Base-by-base conservation (phyloP, 2,113 vertebrate species). In the Ranitomeya variabilis region DNA sequence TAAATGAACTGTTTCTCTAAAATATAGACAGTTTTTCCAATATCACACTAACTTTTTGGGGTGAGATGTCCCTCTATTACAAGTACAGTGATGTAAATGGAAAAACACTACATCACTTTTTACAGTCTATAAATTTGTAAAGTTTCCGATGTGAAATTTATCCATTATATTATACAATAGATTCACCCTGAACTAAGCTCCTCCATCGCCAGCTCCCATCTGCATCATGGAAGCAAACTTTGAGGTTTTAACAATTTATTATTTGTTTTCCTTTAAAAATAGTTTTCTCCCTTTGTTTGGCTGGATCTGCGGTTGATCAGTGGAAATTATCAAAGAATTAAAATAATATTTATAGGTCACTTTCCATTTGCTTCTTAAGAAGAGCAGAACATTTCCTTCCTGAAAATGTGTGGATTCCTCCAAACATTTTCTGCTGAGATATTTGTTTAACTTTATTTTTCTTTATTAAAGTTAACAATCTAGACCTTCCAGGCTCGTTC, bases 381-480 rank as follows among this genome's bases (percentile, higher is more conserved):
- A 83, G 80, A 82, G 64, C 18, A 69, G 45, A 54, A 83, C 82
- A 83, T 69, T 83, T 83, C 82, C 82, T 54, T 69, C 82, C 82
- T 54, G 45, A 26, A 45, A 69, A 69, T 23, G 51, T 54, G 51
- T 67, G 14, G 82, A 83, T 83, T 69, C 64, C 45, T 83, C n/a
- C 16, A 69, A 23, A 54, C 3, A 14, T 69, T 83, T 83, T 62
- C 82, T 69, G 82, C 82, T 54, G 82, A 23, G 13, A 69, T 54
- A 55, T 66, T 83, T 83, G 82, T 71, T 52, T 69, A 55, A 10
- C 8, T 66, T 54, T 23, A 37, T 69, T 83, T 67, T 67, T 83
- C 13, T 67, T 16, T 37, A 66, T 64, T 52, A 19, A 45, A 67
- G 45, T 67, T 83, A 51, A 52, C 14, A 59, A 80, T 31, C 26